Evolutionary conservation across 2,113 vertebrate genomes (phyloP).

Genomic region (Plecotus auritus): DNA sequence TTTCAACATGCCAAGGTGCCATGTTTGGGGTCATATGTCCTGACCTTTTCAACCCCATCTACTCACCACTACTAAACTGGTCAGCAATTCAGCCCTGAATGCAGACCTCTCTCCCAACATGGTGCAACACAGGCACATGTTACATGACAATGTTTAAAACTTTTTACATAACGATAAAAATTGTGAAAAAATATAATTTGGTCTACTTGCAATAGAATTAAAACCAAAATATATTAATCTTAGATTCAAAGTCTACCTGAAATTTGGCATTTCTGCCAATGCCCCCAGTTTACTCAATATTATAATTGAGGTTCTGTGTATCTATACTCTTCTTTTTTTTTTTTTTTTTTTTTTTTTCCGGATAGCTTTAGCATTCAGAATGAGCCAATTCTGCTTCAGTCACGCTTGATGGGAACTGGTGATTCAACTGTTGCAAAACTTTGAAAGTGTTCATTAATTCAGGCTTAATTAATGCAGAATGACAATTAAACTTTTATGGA

Average conservation of each 20-base stretch:
- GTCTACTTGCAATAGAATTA: neutral
- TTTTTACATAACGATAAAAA: neutral
- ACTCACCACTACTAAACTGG: neutral
- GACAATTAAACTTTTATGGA: slow-evolving; percentile 75
- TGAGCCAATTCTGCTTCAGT: slow-evolving; percentile 73
- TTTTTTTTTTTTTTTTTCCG: slow-evolving; percentile 34
- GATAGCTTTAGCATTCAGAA: slow-evolving; percentile 62
- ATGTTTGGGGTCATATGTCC: neutral
- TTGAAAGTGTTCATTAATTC: slow-evolving; percentile 79
- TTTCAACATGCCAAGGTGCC: neutral
- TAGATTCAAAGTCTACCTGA: neutral
- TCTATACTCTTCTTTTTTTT: slow-evolving; percentile 38
- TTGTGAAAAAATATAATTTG: neutral
- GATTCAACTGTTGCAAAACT: slow-evolving; percentile 77
- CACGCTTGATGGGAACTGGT: slow-evolving; percentile 72
- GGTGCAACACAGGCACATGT: neutral
- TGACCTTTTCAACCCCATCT: neutral
- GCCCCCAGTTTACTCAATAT: slow-evolving; percentile 65
- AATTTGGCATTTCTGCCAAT: slow-evolving; percentile 39
- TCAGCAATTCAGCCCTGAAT: neutral
- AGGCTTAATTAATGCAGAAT: slow-evolving; percentile 80
- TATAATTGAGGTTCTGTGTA: slow-evolving; percentile 39
- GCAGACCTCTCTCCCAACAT: neutral
- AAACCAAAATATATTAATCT: slow-evolving; percentile 15
- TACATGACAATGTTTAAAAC: neutral